phyloP scores from a whole-genome alignment of 1,140 invertebrate species.

The Probaryconus sp. region DNA sequence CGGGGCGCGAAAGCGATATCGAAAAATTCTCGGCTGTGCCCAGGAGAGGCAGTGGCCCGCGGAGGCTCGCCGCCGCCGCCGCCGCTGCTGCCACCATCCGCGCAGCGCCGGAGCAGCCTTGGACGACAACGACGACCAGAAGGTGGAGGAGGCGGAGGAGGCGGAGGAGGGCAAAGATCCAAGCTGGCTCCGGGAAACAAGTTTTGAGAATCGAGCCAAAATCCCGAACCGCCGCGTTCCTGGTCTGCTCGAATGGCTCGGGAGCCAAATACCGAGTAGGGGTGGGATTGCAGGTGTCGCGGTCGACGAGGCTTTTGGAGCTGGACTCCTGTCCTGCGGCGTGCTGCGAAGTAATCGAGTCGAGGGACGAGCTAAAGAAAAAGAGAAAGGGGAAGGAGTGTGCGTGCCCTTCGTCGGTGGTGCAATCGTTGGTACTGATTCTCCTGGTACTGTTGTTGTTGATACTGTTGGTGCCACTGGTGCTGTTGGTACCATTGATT shows the following conservation, averaged over 20 bases:
- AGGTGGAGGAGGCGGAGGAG: conserved; percentile 26
- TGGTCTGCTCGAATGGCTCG: conserved; percentile 30
- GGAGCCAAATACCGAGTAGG: conserved; percentile 8
- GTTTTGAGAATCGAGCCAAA: conserved; percentile 26
- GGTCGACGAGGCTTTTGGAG: conserved; percentile 24
- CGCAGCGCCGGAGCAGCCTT: conserved; percentile 34
- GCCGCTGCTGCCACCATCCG: conserved; percentile 41
- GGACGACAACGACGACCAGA: conserved; percentile 42
- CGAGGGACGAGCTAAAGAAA: background rate
- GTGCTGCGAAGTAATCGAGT: conserved; percentile 23
- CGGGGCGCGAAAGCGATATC: conserved; percentile 32
- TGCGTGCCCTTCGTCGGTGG: conserved; percentile 9
- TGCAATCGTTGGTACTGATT: conserved; percentile 4
- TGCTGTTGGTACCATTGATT: conserved; percentile 30
- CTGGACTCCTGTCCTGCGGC: conserved; percentile 42
- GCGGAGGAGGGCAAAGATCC: conserved; percentile 26
- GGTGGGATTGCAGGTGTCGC: conserved; percentile 29
- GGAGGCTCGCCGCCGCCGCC: conserved; percentile 26
- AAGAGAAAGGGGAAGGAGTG: background rate
- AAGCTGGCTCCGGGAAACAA: conserved; percentile 31
- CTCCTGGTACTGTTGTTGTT: conserved; percentile 31
- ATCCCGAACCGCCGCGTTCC: conserved; percentile 15
- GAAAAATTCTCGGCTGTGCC: conserved; percentile 24
- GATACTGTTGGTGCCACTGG: conserved; percentile 15
- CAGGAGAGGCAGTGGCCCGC: conserved; percentile 28